Base-by-base conservation (phyloP, 1,140 invertebrate genomes). In the Alviniconcha marisindica region DNA sequence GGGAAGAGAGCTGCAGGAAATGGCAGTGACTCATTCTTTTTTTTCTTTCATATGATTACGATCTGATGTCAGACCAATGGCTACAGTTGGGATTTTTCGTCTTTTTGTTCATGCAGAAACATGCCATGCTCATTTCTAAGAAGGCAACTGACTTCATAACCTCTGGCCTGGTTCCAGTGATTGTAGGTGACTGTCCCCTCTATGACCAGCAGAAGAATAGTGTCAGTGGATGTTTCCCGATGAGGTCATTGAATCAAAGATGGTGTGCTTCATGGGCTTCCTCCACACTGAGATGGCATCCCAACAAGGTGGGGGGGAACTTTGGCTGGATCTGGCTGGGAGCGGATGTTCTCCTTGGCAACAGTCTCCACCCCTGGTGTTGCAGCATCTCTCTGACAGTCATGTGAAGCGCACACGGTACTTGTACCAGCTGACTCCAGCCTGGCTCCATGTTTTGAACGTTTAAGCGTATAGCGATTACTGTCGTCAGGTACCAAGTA, bases 1-100 rank as follows among this genome's bases (percentile, higher is more conserved):
- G 66, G n/a, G n/a, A 33, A n/a, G n/a, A 71, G 36, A 71, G 66
- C 66, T 31, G 12, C n/a, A 71, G n/a, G 66, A 71, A 71, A 71
- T 38, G 66, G 12, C 2, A 38, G 66, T 71, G 66, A 71, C 66
- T 38, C 14, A 33, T 38, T 71, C 66, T 71, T 12, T 12, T 12
- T 18, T 33, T 38, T 71, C n/a, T 71, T n/a, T 33, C 66, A 38
- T 15, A 71, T 31, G 28, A n/a, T 15, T 15, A 31, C 36, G 12
- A 51, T 51, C 12, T 15, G 48, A 51, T 51, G 48, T 51, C 48
- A 51, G 48, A 51, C 48, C 48, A 51, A 51, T 12, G 0, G 48
- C 36, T 71, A 12, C 36, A 71, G 36, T 31, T 33, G 36, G 36
- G 36, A 71, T 71, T 71, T 31, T 38, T 2, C 28, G 12, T 38